Conservation (phyloP, 2,888 invertebrate genomes). For the Schizaphis graminum region DNA sequence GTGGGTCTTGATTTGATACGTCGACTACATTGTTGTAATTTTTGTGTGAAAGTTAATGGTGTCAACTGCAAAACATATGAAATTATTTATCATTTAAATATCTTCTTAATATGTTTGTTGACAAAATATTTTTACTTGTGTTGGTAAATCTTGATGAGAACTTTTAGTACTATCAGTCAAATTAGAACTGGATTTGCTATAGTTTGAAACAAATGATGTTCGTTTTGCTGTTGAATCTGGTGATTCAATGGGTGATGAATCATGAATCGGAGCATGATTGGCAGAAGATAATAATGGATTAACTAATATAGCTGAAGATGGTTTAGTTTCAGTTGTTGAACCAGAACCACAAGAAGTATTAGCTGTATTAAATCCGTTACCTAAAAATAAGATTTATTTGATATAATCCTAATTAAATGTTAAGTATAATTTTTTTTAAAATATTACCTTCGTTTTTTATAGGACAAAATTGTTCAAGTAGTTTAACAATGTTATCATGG, state of each 20-base stretch:
- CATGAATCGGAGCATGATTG: conserved; percentile 51
- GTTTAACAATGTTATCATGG: conserved; percentile 85
- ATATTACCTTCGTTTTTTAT: conserved; percentile 48
- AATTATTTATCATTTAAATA: background rate
- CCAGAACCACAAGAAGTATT: conserved; percentile 72
- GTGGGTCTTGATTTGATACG: conserved; percentile 78
- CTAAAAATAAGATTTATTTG: background rate
- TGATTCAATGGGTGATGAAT: conserved; percentile 71
- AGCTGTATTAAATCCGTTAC: conserved; percentile 68
- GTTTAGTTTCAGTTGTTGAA: conserved; percentile 76
- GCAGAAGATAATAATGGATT: conserved; percentile 67
- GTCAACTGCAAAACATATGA: conserved; percentile 66
- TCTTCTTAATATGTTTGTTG: background rate
- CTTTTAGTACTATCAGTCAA: conserved; percentile 80
- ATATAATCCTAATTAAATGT: background rate
- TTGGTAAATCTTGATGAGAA: conserved; percentile 72
- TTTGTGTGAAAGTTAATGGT: conserved; percentile 89
- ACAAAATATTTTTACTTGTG: conserved; percentile 66
- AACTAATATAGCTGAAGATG: conserved; percentile 76
- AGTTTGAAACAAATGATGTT: conserved; percentile 74
- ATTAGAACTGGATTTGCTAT: conserved; percentile 85
- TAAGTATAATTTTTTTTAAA: background rate
- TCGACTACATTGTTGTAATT: conserved; percentile 87
- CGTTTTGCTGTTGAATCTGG: conserved; percentile 69
- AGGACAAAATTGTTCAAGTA: conserved; percentile 76